Percentiles rank a stretch among this genome's conserved stretches.
These are phyloP conservation scores for Arctocebus calabarensis DNA, from an alignment of 2,797 vertebrate species.

Conservation along the genomic window DNA sequence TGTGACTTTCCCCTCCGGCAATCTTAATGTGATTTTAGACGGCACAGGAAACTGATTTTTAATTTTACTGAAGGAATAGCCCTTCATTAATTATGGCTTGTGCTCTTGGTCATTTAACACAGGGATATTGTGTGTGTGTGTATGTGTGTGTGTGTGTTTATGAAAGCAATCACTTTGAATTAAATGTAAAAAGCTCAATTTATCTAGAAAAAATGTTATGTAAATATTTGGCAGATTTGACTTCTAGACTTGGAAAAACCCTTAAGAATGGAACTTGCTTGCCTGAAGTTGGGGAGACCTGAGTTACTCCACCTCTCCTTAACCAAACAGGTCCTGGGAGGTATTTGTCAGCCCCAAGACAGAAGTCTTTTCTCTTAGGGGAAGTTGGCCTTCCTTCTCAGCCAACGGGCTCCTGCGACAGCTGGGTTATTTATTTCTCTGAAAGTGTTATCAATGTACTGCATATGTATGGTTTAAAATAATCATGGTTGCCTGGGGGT, in stretches of 20 bases:
- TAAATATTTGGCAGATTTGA: constrained; percentile 39
- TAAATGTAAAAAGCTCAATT: background rate
- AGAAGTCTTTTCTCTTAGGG: constrained; percentile 14
- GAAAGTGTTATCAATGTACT: constrained; percentile 38
- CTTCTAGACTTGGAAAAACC: background rate
- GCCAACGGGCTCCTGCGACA: background rate
- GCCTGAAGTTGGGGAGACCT: background rate
- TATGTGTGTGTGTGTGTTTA: background rate
- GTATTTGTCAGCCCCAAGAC: background rate
- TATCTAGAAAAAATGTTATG: background rate
- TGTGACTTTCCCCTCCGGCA: background rate
- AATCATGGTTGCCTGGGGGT: background rate
- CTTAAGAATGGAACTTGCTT: background rate
- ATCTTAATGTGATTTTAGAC: background rate
- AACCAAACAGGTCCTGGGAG: background rate
- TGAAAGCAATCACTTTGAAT: constrained; percentile 37
- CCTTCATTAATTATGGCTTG: background rate
- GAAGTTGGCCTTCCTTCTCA: constrained; percentile 49
- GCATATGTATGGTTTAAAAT: background rate
- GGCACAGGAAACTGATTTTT: background rate
- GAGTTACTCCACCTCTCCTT: background rate
- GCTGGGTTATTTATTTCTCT: constrained; percentile 10
- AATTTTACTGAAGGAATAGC: background rate
- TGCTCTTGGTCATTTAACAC: background rate
- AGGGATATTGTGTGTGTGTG: background rate